Conservation (phyloP, 2,888 invertebrate genomes). For the Cylindroiulus punctatus region DNA sequence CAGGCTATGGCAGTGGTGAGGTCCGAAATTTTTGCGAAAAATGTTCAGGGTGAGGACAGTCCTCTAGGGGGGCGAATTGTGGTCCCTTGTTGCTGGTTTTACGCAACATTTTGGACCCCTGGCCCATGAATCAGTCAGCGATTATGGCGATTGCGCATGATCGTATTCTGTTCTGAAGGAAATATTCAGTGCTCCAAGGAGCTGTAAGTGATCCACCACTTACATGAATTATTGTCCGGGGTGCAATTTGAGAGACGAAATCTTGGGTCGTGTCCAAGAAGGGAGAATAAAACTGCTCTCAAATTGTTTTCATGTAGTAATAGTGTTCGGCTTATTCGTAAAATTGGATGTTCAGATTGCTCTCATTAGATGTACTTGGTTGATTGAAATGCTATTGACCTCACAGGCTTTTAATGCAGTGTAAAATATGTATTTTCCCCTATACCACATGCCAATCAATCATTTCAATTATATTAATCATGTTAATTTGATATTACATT, state of each 20-base stretch:
- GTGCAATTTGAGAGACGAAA: neutral
- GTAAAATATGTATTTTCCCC: too few species aligned
- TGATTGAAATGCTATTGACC: too few species aligned
- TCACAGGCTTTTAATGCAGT: too few species aligned
- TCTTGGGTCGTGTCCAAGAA: neutral
- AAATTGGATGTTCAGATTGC: neutral
- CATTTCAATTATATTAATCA: too few species aligned
- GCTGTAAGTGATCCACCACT: neutral
- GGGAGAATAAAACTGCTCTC: neutral
- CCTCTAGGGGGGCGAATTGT: neutral
- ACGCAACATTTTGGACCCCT: too few species aligned
- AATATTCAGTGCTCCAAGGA: neutral
- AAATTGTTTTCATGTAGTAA: neutral
- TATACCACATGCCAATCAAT: too few species aligned
- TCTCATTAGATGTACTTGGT: neutral
- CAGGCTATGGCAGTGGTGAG: neutral
- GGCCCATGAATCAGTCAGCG: neutral
- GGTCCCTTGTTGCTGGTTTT: too few species aligned
- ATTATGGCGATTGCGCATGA: neutral
- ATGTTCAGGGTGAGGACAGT: neutral
- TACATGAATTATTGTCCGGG: conserved; percentile 1
- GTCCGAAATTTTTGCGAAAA: neutral
- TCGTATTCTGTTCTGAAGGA: neutral
- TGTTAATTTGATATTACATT: too few species aligned
- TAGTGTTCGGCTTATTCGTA: neutral